Percentiles rank a stretch among this genome's conserved stretches.
phyloP scores from a whole-genome alignment of 2,888 invertebrate genomes.

The Coenonympha glycerion region DNA sequence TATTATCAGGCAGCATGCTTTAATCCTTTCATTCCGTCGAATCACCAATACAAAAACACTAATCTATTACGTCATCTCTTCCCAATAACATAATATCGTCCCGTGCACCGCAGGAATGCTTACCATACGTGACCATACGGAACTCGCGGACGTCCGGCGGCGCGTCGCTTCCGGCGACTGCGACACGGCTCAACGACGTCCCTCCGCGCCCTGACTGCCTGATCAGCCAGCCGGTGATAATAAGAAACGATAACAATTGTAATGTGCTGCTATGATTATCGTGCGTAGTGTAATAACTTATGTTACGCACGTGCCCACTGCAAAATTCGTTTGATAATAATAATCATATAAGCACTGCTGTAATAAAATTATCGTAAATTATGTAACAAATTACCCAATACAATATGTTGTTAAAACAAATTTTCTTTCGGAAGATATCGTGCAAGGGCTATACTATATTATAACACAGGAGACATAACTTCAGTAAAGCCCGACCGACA shows the following conservation, averaged over 20 bases:
- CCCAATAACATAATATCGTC: not conserved
- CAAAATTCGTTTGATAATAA: too few species aligned
- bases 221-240: conserved; percentile 25
- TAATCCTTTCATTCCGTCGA: not conserved
- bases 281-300: not conserved
- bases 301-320: too few species aligned
- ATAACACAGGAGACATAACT: too few species aligned
- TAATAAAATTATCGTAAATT: too few species aligned
- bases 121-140: conserved; percentile 20
- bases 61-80: not conserved
- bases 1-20: too few species aligned
- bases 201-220: too few species aligned
- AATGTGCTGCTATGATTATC: conserved; percentile 2
- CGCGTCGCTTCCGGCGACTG: conserved; percentile 32
- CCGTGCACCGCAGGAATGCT: conserved; percentile 18
- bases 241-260: conserved; percentile 7
- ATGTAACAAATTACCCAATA: too few species aligned
- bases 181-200: conserved; percentile 33
- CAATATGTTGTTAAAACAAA: too few species aligned
- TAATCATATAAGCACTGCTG: too few species aligned
- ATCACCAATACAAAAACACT: not conserved
- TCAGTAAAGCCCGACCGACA: too few species aligned
- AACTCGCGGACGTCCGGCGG: conserved; percentile 35
- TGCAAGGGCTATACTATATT: too few species aligned
- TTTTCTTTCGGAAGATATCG: too few species aligned